Percentiles rank a stretch among this genome's conserved stretches.
These are phyloP conservation scores for Dicroscelio sp. DNA, from an alignment of 2,888 invertebrate genomes.

Conservation along the genomic window DNA sequence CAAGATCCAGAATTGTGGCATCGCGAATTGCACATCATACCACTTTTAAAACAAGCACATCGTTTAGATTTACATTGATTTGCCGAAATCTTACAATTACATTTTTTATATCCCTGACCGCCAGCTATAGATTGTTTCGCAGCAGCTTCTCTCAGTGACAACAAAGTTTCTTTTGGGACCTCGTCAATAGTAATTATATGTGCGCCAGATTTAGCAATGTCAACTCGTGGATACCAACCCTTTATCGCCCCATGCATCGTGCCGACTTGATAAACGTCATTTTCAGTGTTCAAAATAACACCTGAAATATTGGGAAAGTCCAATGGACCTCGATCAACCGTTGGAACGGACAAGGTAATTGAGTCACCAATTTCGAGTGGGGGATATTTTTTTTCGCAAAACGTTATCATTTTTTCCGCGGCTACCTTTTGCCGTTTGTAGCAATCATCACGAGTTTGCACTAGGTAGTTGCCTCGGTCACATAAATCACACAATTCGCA, in stretches of 20 bases:
- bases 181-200: not conserved
- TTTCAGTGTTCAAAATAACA: not conserved
- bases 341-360: not conserved
- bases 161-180: not conserved
- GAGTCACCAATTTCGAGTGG: not conserved
- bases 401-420: slow-evolving; percentile 9
- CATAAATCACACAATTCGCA: not conserved
- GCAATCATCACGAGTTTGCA: not conserved
- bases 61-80: not conserved
- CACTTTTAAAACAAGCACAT: not conserved
- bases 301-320: slow-evolving; percentile 12
- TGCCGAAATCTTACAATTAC: not conserved
- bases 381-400: slow-evolving; percentile 9
- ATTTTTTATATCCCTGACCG: slow-evolving; percentile 24
- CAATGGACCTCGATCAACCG: slow-evolving; percentile 3
- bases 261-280: slow-evolving; percentile 14
- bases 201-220: not conserved
- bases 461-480: not conserved
- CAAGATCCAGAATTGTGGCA: not conserved
- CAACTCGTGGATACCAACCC: slow-evolving; percentile 24
- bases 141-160: slow-evolving; percentile 23
- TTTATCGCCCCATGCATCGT: slow-evolving; percentile 1
- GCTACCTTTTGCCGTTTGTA: slow-evolving; percentile 6
- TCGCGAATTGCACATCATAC: not conserved
- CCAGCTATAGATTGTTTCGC: slow-evolving; percentile 28